Evolutionary conservation across 2,888 invertebrate species (phyloP).

Genomic region (Brachylomia viminalis): DNA sequence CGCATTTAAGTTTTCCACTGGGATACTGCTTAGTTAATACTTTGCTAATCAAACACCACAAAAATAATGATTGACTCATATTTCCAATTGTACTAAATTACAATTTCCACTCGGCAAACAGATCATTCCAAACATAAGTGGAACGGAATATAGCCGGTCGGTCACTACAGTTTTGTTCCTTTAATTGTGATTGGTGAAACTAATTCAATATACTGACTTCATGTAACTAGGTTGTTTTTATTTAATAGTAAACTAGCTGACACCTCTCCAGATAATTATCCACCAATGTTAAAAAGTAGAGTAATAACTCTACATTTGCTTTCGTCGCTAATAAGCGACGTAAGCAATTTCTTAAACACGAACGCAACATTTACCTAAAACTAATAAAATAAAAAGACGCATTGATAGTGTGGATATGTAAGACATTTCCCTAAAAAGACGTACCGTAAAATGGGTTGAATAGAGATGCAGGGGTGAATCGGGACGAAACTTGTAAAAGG

Average conservation of each 20-base stretch:
- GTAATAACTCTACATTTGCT: too few relatives aligned
- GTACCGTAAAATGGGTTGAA: too few relatives aligned
- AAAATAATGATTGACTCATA: constrained; percentile 2
- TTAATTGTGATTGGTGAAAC: constrained; percentile 51
- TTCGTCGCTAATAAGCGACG: too few relatives aligned
- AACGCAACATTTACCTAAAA: background rate
- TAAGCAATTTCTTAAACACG: background rate
- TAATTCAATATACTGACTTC: constrained; percentile 62
- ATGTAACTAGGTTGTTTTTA: constrained; percentile 10
- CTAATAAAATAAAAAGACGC: background rate
- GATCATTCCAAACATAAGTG: constrained; percentile 60
- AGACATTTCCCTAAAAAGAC: too few relatives aligned
- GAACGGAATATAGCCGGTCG: constrained; percentile 28
- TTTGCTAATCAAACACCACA: constrained; percentile 27
- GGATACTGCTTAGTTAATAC: constrained; percentile 40
- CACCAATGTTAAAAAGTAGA: background rate
- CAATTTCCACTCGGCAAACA: constrained; percentile 33
- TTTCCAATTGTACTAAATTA: constrained; percentile 22
- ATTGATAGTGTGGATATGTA: too few relatives aligned
- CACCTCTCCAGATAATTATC: background rate
- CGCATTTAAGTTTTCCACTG: constrained; percentile 57
- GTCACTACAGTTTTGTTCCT: constrained; percentile 43
- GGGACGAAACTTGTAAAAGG: too few relatives aligned
- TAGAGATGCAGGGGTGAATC: too few relatives aligned
- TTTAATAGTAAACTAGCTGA: background rate